Evolutionary conservation across 2,888 invertebrate species (phyloP).

Genomic region (Melinopterus prodromus): DNA sequence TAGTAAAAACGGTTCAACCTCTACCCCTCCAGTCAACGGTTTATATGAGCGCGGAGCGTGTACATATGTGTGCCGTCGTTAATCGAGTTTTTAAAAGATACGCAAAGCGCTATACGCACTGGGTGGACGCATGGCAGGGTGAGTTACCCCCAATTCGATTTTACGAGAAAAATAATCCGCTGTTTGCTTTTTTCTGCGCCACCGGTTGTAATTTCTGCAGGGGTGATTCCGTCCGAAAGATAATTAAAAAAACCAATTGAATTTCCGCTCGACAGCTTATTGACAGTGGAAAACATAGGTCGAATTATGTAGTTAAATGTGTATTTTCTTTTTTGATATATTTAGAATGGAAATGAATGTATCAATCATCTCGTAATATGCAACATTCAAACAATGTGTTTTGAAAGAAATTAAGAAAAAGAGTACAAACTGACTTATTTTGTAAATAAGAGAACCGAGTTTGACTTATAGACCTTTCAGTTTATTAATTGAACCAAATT

Average conservation of each 20-base stretch:
- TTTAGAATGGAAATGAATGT: too few species aligned
- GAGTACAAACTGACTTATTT: too few species aligned
- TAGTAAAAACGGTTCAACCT: neutral
- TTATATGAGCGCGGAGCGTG: neutral
- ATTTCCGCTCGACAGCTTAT: neutral
- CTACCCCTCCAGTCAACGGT: neutral
- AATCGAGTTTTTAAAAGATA: slow-evolving; percentile 4
- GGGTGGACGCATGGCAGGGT: neutral
- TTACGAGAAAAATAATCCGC: slow-evolving; percentile 4
- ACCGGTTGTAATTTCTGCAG: neutral
- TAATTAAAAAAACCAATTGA: slow-evolving; percentile 4
- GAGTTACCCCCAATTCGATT: neutral
- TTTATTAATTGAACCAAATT: too few species aligned
- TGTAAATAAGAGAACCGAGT: too few species aligned
- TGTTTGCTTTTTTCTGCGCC: neutral
- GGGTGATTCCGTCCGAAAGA: neutral
- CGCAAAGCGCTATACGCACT: neutral
- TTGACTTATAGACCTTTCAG: too few species aligned
- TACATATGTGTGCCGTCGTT: neutral
- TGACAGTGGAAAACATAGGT: neutral
- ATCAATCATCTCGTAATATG: too few species aligned
- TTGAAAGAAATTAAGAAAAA: too few species aligned
- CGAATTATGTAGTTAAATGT: neutral
- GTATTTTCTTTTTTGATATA: too few species aligned
- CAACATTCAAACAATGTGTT: too few species aligned